Percentiles rank a stretch among this genome's conserved stretches.
phyloP scores from a whole-genome alignment of 1,140 invertebrate species.

The Drosophila paulistorum region DNA sequence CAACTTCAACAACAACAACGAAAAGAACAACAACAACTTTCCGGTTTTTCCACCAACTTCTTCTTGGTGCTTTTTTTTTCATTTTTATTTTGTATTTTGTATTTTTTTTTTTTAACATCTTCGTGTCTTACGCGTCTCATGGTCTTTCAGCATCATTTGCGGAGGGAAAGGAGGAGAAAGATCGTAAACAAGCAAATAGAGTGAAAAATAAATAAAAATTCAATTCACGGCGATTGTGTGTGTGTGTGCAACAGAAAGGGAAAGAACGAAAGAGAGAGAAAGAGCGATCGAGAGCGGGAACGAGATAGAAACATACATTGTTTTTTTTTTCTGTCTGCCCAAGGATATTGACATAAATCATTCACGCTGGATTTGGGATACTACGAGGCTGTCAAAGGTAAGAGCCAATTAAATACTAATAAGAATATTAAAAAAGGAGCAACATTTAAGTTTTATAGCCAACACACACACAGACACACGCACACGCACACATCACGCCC shows the following conservation, averaged over 20 bases:
- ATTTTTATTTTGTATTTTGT: conserved; percentile 42
- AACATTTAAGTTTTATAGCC: background rate
- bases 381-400: conserved; percentile 83
- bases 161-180: conserved; percentile 35
- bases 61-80: conserved; percentile 45
- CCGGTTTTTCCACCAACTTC: conserved; percentile 64
- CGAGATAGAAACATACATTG: conserved; percentile 39
- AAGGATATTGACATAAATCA: conserved; percentile 75
- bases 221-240: conserved; percentile 30
- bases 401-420: conserved; percentile 32
- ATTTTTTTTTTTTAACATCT: conserved; percentile 63
- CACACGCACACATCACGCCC: conserved; percentile 1
- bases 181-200: conserved; percentile 43
- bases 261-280: background rate
- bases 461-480: background rate
- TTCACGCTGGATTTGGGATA: conserved; percentile 83
- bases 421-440: background rate
- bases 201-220: conserved; percentile 59
- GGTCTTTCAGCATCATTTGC: conserved; percentile 36
- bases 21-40: conserved; percentile 60
- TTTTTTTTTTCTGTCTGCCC: conserved; percentile 22
- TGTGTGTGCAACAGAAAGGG: conserved; percentile 11
- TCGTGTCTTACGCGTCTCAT: conserved; percentile 68
- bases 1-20: conserved; percentile 38
- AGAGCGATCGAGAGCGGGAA: conserved; percentile 7